Evolutionary conservation across 2,113 vertebrate genomes (phyloP).

Genomic region (Smithornis capensis): DNA sequence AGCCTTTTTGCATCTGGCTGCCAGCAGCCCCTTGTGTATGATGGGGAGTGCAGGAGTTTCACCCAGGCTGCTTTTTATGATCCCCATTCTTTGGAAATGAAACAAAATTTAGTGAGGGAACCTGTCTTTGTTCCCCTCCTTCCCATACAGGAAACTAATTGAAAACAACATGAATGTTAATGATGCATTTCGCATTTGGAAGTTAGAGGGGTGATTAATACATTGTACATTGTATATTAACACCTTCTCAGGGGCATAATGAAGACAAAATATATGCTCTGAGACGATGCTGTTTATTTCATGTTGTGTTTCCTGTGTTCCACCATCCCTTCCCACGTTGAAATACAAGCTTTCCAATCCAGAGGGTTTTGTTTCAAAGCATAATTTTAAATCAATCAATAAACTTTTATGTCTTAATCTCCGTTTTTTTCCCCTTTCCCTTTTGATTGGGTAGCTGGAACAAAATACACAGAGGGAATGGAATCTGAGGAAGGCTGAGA

Average conservation of each 20-base stretch:
- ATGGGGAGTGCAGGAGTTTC: background rate
- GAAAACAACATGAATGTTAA: conserved; percentile 80
- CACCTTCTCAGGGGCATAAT: conserved; percentile 74
- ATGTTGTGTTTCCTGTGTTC: background rate
- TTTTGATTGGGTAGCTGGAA: background rate
- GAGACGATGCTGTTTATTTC: conserved; percentile 56
- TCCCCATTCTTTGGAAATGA: background rate
- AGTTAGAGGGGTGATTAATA: conserved; percentile 78
- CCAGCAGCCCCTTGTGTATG: background rate
- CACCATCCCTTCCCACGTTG: background rate
- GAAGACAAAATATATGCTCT: conserved; percentile 66
- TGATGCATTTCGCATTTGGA: conserved; percentile 77
- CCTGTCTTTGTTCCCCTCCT: conserved; percentile 31
- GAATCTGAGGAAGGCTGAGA: background rate
- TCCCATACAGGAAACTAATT: conserved; percentile 67
- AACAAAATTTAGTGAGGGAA: conserved; percentile 14
- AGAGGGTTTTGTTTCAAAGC: conserved; percentile 27
- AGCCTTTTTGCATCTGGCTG: background rate
- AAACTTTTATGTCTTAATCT: conserved; percentile 18
- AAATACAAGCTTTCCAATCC: background rate
- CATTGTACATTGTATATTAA: conserved; percentile 68
- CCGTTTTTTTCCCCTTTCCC: no score
- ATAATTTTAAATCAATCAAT: conserved; percentile 48
- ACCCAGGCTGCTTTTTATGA: background rate
- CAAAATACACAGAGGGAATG: background rate